Conservation (phyloP, 2,797 vertebrate genomes). For the Hoplostethus mediterraneus region DNA sequence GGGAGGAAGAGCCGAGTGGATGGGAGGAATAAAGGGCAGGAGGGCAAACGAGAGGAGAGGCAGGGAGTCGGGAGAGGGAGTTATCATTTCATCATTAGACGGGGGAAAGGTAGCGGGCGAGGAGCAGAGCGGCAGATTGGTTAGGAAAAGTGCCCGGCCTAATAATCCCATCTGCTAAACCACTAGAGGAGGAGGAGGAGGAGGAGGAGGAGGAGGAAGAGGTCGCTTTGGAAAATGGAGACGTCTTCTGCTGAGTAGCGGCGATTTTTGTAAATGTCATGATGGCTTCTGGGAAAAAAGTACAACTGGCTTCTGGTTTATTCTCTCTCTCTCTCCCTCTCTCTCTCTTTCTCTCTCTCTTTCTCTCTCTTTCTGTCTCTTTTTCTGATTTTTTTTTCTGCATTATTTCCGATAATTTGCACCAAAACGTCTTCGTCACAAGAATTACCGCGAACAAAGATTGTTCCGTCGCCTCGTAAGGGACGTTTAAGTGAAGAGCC, state of each 20-base stretch:
- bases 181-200: slow-evolving; percentile 55
- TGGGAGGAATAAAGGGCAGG: not conserved
- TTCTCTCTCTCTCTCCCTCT: not conserved
- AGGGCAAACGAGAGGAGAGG: not conserved
- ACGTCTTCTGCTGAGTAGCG: slow-evolving; percentile 80
- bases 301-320: slow-evolving; percentile 31
- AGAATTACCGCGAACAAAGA: slow-evolving; percentile 8
- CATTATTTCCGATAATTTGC: not conserved
- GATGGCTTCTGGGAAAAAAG: slow-evolving; percentile 34
- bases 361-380: not conserved
- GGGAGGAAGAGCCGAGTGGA: slow-evolving; percentile 1
- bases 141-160: slow-evolving; percentile 66
- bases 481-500: too few species aligned
- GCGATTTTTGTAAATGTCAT: slow-evolving; percentile 75
- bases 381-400: slow-evolving; percentile 2
- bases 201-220: too few species aligned
- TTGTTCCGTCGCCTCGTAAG: too few species aligned
- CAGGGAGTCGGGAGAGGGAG: not conserved
- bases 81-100: slow-evolving; percentile 5
- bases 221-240: slow-evolving; percentile 70
- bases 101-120: slow-evolving; percentile 17
- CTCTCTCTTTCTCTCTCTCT: not conserved
- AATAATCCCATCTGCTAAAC: slow-evolving; percentile 73
- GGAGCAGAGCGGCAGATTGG: slow-evolving; percentile 44
- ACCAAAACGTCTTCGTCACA: not conserved